Conservation (phyloP, 1,140 invertebrate genomes). For the Potamilus streckersoni region DNA sequence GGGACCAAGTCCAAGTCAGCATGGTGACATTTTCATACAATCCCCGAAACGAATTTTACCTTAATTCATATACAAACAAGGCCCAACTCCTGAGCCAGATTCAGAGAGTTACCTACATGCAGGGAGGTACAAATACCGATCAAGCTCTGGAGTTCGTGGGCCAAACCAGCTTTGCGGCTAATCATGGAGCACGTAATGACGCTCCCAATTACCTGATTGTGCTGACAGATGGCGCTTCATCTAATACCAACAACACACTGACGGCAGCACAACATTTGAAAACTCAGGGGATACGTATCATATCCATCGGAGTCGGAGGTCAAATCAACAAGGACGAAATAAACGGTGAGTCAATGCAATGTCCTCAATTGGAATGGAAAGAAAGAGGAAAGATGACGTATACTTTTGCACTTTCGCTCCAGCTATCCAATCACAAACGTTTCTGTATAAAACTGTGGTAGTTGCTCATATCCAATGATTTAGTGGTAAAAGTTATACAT, state of each 20-base stretch:
- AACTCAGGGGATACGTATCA: constrained; percentile 19
- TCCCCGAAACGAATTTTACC: constrained; percentile 36
- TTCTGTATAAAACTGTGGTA: too few species aligned
- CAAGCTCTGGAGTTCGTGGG: constrained; percentile 38
- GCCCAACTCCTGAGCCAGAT: constrained; percentile 31
- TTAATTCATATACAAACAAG: constrained; percentile 45
- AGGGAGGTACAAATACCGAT: constrained; percentile 41
- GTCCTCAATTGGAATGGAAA: too few species aligned
- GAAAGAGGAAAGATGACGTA: too few species aligned
- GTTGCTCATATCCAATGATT: too few species aligned
- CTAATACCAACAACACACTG: constrained; percentile 20
- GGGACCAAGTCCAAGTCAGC: constrained; percentile 43
- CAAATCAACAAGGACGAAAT: constrained; percentile 35
- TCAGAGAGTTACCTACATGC: constrained; percentile 29
- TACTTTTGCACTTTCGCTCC: too few species aligned
- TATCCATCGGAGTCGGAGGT: constrained; percentile 40
- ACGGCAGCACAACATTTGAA: constrained; percentile 30
- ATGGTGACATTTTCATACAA: constrained; percentile 41
- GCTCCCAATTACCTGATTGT: constrained; percentile 39
- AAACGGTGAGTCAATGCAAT: not conserved
- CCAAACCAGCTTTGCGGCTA: constrained; percentile 24
- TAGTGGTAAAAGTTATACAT: too few species aligned
- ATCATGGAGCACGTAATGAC: constrained; percentile 29
- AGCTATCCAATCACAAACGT: too few species aligned
- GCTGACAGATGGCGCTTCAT: constrained; percentile 44